phyloP scores from a whole-genome alignment of 2,888 invertebrate genomes.

The Esperia sulphurella region DNA sequence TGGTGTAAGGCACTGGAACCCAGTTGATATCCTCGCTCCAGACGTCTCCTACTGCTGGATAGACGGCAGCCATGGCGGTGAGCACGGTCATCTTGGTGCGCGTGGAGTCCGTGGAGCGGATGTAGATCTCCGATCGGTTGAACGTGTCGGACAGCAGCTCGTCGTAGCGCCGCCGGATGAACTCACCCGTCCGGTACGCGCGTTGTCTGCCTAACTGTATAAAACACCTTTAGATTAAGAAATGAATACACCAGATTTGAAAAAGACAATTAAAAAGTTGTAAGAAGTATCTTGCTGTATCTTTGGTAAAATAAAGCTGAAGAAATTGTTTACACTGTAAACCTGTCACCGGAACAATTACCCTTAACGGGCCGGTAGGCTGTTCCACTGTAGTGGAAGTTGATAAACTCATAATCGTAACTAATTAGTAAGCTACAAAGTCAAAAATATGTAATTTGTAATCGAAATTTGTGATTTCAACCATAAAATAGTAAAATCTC shows the following conservation, averaged over 20 bases:
- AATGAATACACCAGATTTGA: background rate
- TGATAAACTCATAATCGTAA: no score
- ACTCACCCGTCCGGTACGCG: slow-evolving; percentile 16
- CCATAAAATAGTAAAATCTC: no score
- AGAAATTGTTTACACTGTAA: no score
- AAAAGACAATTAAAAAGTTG: background rate
- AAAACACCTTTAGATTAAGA: no score
- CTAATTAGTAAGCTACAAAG: no score
- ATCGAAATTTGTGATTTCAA: no score
- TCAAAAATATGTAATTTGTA: no score
- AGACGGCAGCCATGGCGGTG: slow-evolving; percentile 14
- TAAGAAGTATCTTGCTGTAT: no score
- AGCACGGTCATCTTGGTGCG: slow-evolving; percentile 19
- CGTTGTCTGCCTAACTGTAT: slow-evolving; percentile 10
- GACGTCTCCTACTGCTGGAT: slow-evolving; percentile 4
- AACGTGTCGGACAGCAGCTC: slow-evolving; percentile 13
- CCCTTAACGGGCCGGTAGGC: no score
- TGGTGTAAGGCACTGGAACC: slow-evolving; percentile 19
- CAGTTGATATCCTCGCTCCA: slow-evolving; percentile 16
- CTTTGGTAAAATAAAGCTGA: no score
- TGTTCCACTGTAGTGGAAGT: no score
- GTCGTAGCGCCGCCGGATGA: slow-evolving; percentile 16
- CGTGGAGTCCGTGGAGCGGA: slow-evolving; percentile 17
- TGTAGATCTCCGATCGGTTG: slow-evolving; percentile 17
- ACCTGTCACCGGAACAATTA: no score